Percentiles rank a stretch among this genome's conserved stretches.
Evolutionary conservation across 2,113 vertebrate genomes (phyloP).

Genomic region (Erinaceus europaeus): DNA sequence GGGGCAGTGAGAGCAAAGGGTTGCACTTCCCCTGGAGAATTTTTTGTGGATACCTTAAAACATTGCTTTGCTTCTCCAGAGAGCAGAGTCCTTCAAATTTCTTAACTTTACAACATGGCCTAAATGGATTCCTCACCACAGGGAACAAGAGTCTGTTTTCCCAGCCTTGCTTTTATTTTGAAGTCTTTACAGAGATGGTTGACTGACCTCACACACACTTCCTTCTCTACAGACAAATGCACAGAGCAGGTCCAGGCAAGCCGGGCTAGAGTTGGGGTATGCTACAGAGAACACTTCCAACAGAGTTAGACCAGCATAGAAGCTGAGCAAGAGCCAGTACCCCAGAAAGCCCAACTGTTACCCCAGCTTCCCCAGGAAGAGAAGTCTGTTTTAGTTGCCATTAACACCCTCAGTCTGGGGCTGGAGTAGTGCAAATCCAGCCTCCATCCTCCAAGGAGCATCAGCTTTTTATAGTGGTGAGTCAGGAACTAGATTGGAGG

Average conservation of each 20-base stretch:
- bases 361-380: too few species aligned
- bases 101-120: not conserved
- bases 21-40: not conserved
- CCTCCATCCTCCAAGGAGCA: not conserved
- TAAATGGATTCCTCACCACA: not conserved
- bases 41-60: not conserved
- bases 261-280: too few species aligned
- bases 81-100: not conserved
- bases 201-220: not conserved
- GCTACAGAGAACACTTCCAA: not conserved
- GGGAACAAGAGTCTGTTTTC: not conserved
- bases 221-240: not conserved
- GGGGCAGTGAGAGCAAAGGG: rapidly evolving
- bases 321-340: too few species aligned
- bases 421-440: too few species aligned
- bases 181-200: not conserved
- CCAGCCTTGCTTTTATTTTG: not conserved
- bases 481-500: too few species aligned
- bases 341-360: too few species aligned
- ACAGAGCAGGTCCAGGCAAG: not conserved
- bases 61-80: not conserved
- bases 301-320: too few species aligned
- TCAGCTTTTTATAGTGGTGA: too few species aligned
- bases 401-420: too few species aligned
- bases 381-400: too few species aligned